These are phyloP conservation scores for Drosophila subpulchrella DNA, from an alignment of 1,140 invertebrate species.

Conservation along the genomic window DNA sequence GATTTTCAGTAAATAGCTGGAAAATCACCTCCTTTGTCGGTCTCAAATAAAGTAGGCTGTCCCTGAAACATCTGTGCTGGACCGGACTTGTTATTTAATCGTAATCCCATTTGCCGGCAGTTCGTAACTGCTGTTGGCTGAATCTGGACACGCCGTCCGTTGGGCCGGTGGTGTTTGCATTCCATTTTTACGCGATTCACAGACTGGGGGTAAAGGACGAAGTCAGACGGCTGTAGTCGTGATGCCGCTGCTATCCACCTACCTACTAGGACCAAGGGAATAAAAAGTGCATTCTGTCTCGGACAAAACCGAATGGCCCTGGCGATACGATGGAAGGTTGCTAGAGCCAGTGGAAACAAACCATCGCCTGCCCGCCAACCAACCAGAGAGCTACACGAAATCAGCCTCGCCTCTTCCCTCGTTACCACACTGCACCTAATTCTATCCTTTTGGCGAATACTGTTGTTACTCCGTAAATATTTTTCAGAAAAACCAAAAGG, in stretches of 20 bases:
- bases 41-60: too few species aligned
- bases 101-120: slow-evolving; percentile 55
- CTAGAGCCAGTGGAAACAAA: slow-evolving; percentile 46
- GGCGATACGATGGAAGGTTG: slow-evolving; percentile 50
- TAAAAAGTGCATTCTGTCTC: slow-evolving; percentile 62
- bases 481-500: neutral
- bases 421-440: slow-evolving; percentile 7
- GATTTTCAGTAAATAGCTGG: too few species aligned
- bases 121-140: slow-evolving; percentile 59
- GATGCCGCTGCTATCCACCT: neutral
- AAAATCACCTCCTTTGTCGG: too few species aligned
- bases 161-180: slow-evolving; percentile 12
- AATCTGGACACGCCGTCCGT: slow-evolving; percentile 22
- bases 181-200: slow-evolving; percentile 46
- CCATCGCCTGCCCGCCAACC: slow-evolving; percentile 50
- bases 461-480: neutral
- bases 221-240: slow-evolving; percentile 12
- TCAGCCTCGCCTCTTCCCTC: slow-evolving; percentile 1
- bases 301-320: slow-evolving; percentile 40
- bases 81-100: slow-evolving; percentile 18
- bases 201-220: slow-evolving; percentile 13
- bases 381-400: slow-evolving; percentile 60
- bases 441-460: neutral
- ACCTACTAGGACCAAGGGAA: slow-evolving; percentile 27
- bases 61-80: neutral